Evolutionary conservation across 2,113 vertebrate genomes (phyloP), one percentile per base, ranked within the genome.

Genomic region (Bufo gargarizans): DNA sequence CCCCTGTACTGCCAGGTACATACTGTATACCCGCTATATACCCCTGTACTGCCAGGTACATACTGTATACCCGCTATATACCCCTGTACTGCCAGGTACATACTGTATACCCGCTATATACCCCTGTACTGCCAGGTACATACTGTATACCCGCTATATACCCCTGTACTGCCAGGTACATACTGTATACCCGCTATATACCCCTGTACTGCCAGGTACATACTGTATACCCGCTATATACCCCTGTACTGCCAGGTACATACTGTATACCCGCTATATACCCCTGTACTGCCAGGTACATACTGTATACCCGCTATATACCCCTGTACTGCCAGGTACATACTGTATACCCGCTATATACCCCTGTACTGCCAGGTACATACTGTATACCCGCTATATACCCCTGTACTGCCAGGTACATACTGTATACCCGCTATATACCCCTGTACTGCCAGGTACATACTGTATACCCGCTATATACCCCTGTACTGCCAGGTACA

Each of bases 121-220:
- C n/a, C n/a, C n/a, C n/a, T n/a, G n/a, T n/a, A n/a, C n/a, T n/a
- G n/a, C n/a, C n/a, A n/a, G n/a, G n/a, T n/a, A n/a, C n/a, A n/a
- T n/a, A n/a, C n/a, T n/a, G n/a, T n/a, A n/a, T n/a, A n/a, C n/a
- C n/a, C n/a, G n/a, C n/a, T n/a, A n/a, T n/a, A n/a, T n/a, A n/a
- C n/a, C n/a, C 9, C 96, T 99, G 16, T 99, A 98, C 89, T 99
- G 98, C 92, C 98, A 99, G 97, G 98, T 97, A 92, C 87, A 0
- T 90, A n/a, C 19, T 9, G 63, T 16, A 4, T 10, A 13, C 33
- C 33, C n/a, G n/a, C 74, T 50, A 9, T 53, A 77, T 20, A 50
- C 47, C 11, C 56, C 9, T 58, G 13, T 58, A 58, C 45, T 77
- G 45, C 47, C 74, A n/a, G 0, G 14, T 77, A 11, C 3, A 0